Evolutionary conservation across 2,797 vertebrate genomes (phyloP).

Genomic region (Gallinago solitaria): DNA sequence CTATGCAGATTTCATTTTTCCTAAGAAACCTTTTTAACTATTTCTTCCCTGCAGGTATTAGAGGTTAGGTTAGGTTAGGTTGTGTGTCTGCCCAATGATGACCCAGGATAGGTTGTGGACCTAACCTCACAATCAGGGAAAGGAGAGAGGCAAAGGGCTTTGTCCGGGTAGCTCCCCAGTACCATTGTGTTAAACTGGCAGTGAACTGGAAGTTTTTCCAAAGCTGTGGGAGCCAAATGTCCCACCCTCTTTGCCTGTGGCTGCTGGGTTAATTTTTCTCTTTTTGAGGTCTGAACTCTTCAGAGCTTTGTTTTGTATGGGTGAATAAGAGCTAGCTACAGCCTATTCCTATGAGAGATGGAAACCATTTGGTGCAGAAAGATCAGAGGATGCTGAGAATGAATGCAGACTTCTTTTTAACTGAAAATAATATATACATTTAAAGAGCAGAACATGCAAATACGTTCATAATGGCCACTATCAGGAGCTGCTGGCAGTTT

Average conservation of each 20-base stretch:
- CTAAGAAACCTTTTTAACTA: background rate
- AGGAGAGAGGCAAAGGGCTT: background rate
- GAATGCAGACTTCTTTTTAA: background rate
- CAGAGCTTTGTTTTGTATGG: background rate
- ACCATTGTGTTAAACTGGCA: background rate
- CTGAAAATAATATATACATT: background rate
- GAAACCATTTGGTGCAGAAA: background rate
- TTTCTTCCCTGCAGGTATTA: background rate
- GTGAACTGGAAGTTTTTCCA: background rate
- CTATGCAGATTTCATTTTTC: background rate
- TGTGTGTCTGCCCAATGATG: too few relatives aligned
- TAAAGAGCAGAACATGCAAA: background rate
- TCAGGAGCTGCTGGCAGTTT: background rate
- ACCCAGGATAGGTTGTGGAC: background rate
- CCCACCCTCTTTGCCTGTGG: background rate
- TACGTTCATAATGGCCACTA: background rate
- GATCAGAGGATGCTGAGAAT: background rate
- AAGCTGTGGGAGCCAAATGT: background rate
- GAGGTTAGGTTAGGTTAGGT: background rate
- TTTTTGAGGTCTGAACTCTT: slow-evolving; percentile 14
- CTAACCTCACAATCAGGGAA: background rate
- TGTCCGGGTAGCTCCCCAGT: background rate
- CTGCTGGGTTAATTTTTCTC: background rate
- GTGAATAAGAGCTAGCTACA: background rate
- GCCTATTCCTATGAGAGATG: background rate